Base-by-base conservation (phyloP, 2,113 vertebrate species). In the Paramormyrops kingsleyae region DNA sequence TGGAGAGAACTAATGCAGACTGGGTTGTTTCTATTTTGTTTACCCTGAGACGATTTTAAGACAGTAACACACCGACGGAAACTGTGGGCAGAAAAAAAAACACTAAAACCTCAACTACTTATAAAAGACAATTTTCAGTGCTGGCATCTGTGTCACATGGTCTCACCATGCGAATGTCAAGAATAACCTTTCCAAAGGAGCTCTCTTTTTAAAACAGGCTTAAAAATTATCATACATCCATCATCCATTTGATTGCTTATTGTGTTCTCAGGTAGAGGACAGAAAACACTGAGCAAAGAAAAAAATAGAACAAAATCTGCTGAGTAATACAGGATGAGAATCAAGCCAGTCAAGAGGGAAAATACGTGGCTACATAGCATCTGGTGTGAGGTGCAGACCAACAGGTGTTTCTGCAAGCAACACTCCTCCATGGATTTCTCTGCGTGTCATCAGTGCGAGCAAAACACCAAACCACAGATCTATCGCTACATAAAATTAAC, bases 11-110 rank as follows among this genome's bases (percentile, higher is more conserved):
- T 49, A 88, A 87, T 91, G 87, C 35, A 93, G 89, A 66, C 89
- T 77, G 1, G 80, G 27, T 88, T 50, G 27, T 90, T 88, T 52
- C 88, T 83, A 62, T 90, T 91, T 77, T 66, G 89, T 92, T 94
- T 89, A 94, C 94, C 95, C 95, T 95, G 95, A 95, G 94, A 95
- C 92, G 89, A 93, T 92, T 89, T 89, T 91, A 91, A 93, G 47
- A 93, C 89, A 93, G 83, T 92, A 92, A 91, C 70, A 92, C 50
- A 93, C 42, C 84, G 90, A 91, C 90, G 90, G 53, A 90, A 44
- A 91, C 92, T 90, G 91, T 39, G 87, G 66, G 49, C 10, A 89
- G 74, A 47, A 90, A 80, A 88, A 91, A 88, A 89, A 77, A 15
- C 10, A 92, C 85, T 88, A 91, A 88, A 62, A 88, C 15, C 27